Percentiles rank a stretch among this genome's conserved stretches.
phyloP scores from a whole-genome alignment of 2,113 vertebrate species.

The Mus pahari region DNA sequence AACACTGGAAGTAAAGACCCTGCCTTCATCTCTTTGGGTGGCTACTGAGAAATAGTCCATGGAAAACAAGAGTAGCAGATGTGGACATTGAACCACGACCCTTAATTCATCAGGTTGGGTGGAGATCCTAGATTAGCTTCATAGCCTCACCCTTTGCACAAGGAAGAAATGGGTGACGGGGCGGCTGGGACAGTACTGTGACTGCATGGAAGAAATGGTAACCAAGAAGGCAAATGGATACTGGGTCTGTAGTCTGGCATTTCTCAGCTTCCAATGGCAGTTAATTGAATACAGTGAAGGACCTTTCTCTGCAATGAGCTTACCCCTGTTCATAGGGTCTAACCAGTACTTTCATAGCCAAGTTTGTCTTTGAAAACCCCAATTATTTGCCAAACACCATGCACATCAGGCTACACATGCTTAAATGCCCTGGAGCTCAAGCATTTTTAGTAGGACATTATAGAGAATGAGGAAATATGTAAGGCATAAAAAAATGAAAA shows the following conservation, averaged over 20 bases:
- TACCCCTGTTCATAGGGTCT: conserved; percentile 73
- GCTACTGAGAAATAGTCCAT: conserved; percentile 75
- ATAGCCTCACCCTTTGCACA: background rate
- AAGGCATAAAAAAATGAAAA: conserved; percentile 64
- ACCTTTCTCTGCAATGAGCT: conserved; percentile 78
- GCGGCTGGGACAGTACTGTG: background rate
- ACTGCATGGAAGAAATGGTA: conserved; percentile 59
- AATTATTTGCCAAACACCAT: conserved; percentile 66
- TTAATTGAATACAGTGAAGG: conserved; percentile 81
- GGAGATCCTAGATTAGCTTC: conserved; percentile 44
- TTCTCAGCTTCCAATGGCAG: conserved; percentile 62
- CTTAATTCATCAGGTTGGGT: conserved; percentile 76
- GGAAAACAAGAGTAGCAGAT: conserved; percentile 85
- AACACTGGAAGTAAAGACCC: conserved; percentile 71
- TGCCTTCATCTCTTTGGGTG: conserved; percentile 88
- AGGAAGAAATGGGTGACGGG: conserved; percentile 63
- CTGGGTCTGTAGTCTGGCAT: conserved; percentile 67
- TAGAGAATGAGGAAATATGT: conserved; percentile 23
- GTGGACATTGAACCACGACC: conserved; percentile 24
- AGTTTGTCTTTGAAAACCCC: conserved; percentile 45
- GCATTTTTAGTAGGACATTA: conserved; percentile 72
- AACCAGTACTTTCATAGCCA: background rate
- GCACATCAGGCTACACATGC: conserved; percentile 43
- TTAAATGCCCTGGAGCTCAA: conserved; percentile 44
- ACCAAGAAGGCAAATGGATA: conserved; percentile 77